Evolutionary conservation across 2,888 invertebrate genomes (phyloP), one percentile per base, ranked within the genome.

Genomic region (Ophioninae sp.): DNA sequence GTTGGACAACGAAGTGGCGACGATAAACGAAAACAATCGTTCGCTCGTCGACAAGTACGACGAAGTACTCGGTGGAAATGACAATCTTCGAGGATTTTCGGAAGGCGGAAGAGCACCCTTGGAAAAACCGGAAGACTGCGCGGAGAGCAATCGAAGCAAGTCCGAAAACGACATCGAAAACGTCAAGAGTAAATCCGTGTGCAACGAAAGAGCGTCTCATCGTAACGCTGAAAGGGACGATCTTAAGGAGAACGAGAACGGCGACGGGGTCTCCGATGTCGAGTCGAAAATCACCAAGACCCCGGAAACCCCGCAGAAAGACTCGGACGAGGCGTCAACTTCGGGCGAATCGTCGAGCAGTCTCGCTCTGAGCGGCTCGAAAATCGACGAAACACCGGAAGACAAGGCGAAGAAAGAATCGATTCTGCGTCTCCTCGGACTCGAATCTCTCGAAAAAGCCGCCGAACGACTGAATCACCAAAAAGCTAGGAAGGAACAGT

Each of bases 371-470:
- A 87, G 88, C 67, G 89, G 88, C 41, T 84, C 89, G 0, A 92
- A 92, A 78, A 89, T 90, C 17, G 64, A 90, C 13, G 93, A 95
- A 86, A 94, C 95, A 0, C 95, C 96, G 0, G 96, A 96, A 86
- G 95, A 95, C 82, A 94, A 95, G 80, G 95, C 95, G 67, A 94
- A 95, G 63, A 97, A 97, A 89, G 97, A 97, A 88, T 95, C 95
- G 71, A 96, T 97, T 65, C 91, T 97, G 2, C 94, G 96, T 88
- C 95, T 96, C 8, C 93, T 97, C 51, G 97, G 97, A 0, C 91
- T 97, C 67, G 94, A 96, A 51, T 96, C 97, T 0, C 94, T 96
- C 88, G 95, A 96, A 88, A 96, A 96, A 8, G 96, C 96, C 0
- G 90, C 91, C 0, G 96, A 96, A 85, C 87, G 91, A n/a, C 72